Conservation (phyloP, 2,888 invertebrate genomes). For the Drosophila lacicola region DNA sequence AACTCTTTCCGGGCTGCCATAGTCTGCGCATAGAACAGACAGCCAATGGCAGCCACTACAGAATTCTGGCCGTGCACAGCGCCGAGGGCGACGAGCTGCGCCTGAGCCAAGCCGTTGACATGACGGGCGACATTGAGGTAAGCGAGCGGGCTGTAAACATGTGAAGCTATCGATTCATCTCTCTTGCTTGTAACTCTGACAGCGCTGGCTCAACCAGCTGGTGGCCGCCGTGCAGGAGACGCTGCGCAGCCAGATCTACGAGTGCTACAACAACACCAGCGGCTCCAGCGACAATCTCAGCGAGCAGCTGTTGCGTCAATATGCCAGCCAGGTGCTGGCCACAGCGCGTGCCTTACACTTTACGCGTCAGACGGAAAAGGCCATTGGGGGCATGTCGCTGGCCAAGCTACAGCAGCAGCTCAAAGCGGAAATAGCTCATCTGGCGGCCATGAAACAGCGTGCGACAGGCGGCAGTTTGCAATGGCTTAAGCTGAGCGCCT, state of each 20-base stretch:
- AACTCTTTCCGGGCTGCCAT: conserved; percentile 96
- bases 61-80: conserved; percentile 86
- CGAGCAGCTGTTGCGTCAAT: conserved; percentile 85
- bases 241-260: conserved; percentile 89
- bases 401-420: conserved; percentile 86
- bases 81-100: conserved; percentile 83
- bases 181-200: neutral
- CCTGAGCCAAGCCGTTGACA: conserved; percentile 78
- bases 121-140: conserved; percentile 84
- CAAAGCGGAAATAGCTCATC: conserved; percentile 84
- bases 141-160: conserved; percentile 9
- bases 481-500: conserved; percentile 94
- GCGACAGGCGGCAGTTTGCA: conserved; percentile 86
- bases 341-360: conserved; percentile 94
- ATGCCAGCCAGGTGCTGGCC: conserved; percentile 91
- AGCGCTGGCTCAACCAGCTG: conserved; percentile 87
- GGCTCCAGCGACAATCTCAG: conserved; percentile 79
- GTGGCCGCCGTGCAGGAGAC: conserved; percentile 93
- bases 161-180: neutral
- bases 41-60: conserved; percentile 57
- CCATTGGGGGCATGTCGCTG: conserved; percentile 89
- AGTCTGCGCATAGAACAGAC: conserved; percentile 88
- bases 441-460: conserved; percentile 77
- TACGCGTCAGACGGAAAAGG: conserved; percentile 93
- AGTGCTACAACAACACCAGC: conserved; percentile 84